Conservation (phyloP, 2,888 invertebrate species). For the Muschampia plurimacula region DNA sequence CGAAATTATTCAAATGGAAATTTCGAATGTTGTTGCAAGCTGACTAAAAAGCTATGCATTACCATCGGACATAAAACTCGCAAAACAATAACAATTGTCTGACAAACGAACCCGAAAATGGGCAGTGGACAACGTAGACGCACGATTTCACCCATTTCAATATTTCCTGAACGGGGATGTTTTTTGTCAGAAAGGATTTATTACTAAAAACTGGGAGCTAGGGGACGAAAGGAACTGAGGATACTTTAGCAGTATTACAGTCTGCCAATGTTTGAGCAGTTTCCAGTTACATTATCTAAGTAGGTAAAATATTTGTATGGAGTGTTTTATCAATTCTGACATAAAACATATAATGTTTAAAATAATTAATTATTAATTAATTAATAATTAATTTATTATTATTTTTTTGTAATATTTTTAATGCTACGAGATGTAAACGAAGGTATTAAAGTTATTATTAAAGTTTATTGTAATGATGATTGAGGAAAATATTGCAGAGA, state of each 20-base stretch:
- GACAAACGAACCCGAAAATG: constrained; percentile 56
- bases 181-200: constrained; percentile 49
- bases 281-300: not conserved
- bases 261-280: not conserved
- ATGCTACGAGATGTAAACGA: too few species aligned
- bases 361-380: too few species aligned
- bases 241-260: not conserved
- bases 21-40: not conserved
- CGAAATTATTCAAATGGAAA: too few species aligned
- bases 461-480: too few species aligned
- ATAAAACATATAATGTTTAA: too few species aligned
- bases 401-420: too few species aligned
- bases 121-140: constrained; percentile 56
- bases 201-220: constrained; percentile 42
- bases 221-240: constrained; percentile 20
- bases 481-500: too few species aligned
- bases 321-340: too few species aligned
- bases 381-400: too few species aligned
- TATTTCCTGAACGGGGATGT: constrained; percentile 54
- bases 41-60: not conserved
- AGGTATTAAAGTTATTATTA: too few species aligned
- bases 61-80: not conserved
- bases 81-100: constrained; percentile 37
- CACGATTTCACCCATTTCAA: constrained; percentile 58
- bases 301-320: not conserved